Conservation (phyloP, 2,888 invertebrate genomes). For the Hipparchia semele region DNA sequence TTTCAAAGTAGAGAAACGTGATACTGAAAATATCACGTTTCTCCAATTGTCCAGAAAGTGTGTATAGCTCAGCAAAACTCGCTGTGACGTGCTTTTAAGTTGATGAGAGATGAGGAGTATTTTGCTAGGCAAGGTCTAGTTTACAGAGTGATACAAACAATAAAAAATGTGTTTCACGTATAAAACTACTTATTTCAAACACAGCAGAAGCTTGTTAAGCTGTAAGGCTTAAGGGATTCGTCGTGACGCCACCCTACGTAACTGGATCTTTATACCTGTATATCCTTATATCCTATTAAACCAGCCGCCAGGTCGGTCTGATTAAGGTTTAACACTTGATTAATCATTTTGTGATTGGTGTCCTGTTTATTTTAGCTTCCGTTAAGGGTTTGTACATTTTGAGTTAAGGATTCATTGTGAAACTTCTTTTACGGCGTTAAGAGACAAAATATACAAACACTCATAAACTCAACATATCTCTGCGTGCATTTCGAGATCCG, state of each 20-base stretch:
- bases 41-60: no score
- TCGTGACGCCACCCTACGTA: constrained; percentile 35
- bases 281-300: constrained; percentile 42
- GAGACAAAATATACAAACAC: no score
- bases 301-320: constrained; percentile 25
- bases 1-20: no score
- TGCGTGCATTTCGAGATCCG: no score
- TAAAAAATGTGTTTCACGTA: not conserved
- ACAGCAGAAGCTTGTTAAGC: constrained; percentile 30
- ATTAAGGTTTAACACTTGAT: constrained; percentile 28
- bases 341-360: constrained; percentile 12
- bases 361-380: constrained; percentile 5
- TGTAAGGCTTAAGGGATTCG: constrained; percentile 41
- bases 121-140: not conserved
- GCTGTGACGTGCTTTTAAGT: no score
- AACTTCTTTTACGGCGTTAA: no score
- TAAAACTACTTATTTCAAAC: not conserved
- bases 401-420: no score
- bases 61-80: no score
- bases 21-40: no score
- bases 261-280: constrained; percentile 35
- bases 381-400: no score
- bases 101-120: no score
- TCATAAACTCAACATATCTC: no score
- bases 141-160: not conserved